phyloP scores from a whole-genome alignment of 2,113 vertebrate species.

The Smithornis capensis region DNA sequence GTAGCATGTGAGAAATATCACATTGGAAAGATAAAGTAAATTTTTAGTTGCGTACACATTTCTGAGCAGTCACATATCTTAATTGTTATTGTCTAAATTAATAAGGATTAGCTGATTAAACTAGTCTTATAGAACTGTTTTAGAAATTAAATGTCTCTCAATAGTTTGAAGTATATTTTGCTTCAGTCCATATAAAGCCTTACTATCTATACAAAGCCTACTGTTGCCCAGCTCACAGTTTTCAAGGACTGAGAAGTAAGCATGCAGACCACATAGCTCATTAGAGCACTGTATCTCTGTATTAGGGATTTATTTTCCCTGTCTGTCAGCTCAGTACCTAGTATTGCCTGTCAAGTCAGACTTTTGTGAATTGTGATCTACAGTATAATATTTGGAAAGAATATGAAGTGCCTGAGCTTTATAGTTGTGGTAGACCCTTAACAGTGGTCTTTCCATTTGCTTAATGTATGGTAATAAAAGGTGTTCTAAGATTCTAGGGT shows the following conservation, averaged over 20 bases:
- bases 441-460: neutral
- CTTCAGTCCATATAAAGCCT: neutral
- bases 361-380: neutral
- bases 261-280: conserved; percentile 6
- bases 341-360: neutral
- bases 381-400: neutral
- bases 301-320: neutral
- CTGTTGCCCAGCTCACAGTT: neutral
- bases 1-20: neutral
- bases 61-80: neutral
- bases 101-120: neutral
- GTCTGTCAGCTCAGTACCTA: neutral
- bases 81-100: neutral
- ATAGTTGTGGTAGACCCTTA: neutral
- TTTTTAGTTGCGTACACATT: neutral
- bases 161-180: neutral
- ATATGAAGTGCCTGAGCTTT: neutral
- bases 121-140: neutral
- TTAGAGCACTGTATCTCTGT: neutral
- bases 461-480: neutral
- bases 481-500: neutral
- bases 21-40: neutral
- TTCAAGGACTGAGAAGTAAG: neutral
- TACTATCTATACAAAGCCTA: neutral
- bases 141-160: neutral